Evolutionary conservation across 2,888 invertebrate species (phyloP).

Genomic region (Brachylomia viminalis): DNA sequence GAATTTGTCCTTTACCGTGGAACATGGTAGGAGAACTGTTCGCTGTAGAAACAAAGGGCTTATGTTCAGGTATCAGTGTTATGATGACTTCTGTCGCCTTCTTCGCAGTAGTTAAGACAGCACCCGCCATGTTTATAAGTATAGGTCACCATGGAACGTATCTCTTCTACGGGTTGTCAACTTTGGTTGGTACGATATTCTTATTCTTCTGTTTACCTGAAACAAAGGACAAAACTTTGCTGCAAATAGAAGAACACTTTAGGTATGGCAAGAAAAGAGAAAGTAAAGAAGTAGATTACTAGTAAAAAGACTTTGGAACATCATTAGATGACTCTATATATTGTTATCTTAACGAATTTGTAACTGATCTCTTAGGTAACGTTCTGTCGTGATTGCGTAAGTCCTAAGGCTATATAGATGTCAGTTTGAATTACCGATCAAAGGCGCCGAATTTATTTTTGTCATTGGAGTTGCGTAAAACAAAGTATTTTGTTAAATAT

Average conservation of each 20-base stretch:
- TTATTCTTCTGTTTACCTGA: slow-evolving; percentile 92
- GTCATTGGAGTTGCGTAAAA: slow-evolving; percentile 37
- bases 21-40: slow-evolving; percentile 94
- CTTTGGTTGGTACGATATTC: slow-evolving; percentile 91
- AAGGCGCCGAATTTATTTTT: slow-evolving; percentile 40
- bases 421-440: slow-evolving; percentile 27
- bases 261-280: slow-evolving; percentile 78
- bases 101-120: slow-evolving; percentile 92
- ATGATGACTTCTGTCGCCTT: slow-evolving; percentile 92
- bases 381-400: slow-evolving; percentile 32
- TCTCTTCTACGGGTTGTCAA: slow-evolving; percentile 91
- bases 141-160: slow-evolving; percentile 92
- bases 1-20: slow-evolving; percentile 93
- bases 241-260: slow-evolving; percentile 92
- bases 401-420: slow-evolving; percentile 22
- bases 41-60: slow-evolving; percentile 91
- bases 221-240: slow-evolving; percentile 92
- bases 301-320: slow-evolving; percentile 37
- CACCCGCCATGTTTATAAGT: slow-evolving; percentile 90
- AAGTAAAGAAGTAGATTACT: slow-evolving; percentile 64
- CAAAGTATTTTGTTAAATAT: slow-evolving; percentile 52
- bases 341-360: slow-evolving; percentile 27
- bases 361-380: slow-evolving; percentile 52
- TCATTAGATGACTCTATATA: slow-evolving; percentile 11
- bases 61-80: slow-evolving; percentile 93